These are phyloP conservation scores for Drosophila murphyi DNA, from an alignment of 1,140 invertebrate species.

Conservation along the genomic window DNA sequence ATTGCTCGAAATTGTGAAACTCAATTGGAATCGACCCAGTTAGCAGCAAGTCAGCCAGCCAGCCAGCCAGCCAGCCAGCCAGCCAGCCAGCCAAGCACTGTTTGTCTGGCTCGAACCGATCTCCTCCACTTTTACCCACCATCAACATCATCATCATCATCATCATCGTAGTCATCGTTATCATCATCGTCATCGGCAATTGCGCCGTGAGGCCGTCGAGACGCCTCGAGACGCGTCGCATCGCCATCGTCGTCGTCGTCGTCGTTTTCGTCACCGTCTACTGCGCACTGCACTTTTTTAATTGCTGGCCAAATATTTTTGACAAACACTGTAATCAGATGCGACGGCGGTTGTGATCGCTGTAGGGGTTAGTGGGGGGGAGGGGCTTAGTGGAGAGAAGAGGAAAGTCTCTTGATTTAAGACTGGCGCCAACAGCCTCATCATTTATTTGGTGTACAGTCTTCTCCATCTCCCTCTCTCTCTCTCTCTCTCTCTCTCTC, in stretches of 20 bases:
- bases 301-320: conserved; percentile 76
- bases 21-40: conserved; percentile 53
- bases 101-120: conserved; percentile 24
- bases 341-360: conserved; percentile 35
- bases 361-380: neutral
- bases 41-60: conserved; percentile 17
- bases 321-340: conserved; percentile 73
- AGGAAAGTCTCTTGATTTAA: neutral
- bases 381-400: neutral
- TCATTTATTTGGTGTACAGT: conserved; percentile 29
- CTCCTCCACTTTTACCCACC: conserved; percentile 3
- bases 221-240: conserved; percentile 18
- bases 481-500: neutral
- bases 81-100: neutral
- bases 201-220: conserved; percentile 20
- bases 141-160: neutral
- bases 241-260: conserved; percentile 5
- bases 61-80: neutral
- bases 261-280: conserved; percentile 38
- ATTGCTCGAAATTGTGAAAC: conserved; percentile 57
- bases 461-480: neutral
- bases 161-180: neutral
- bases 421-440: conserved; percentile 34
- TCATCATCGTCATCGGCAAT: conserved; percentile 21
- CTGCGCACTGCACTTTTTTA: conserved; percentile 73